Base-by-base conservation (phyloP, 1,140 invertebrate genomes). In the Drosophila pseudoananassae region DNA sequence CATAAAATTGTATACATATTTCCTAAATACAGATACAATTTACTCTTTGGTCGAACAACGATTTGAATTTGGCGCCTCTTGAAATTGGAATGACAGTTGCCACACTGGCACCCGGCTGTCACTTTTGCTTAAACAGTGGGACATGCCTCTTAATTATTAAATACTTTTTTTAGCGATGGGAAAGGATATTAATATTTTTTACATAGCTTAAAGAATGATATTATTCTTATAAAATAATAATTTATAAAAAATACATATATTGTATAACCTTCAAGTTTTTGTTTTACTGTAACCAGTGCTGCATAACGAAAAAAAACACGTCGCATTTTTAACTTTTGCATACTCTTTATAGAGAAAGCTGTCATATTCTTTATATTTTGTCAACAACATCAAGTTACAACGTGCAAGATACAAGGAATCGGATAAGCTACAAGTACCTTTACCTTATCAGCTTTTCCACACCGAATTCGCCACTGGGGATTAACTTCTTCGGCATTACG, bases 401-500 rank as follows among this genome's bases (percentile, higher is more conserved):
- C 1, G 17, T 20, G 1, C 1, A 1, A 27, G 25, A 5, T 27
- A 27, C 25, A 0, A 27, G 6, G n/a, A 23, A 33, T 3, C 14
- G 23, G 47, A 9, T 29, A 55, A 60, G 43, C 27, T 47, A 47
- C 25, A 64, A 47, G 56, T 27, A 27, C 25, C 25, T 27, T 29
- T 29, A 64, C 60, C 60, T 49, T 27, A 15, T 36, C 33, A 12
- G 12, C 12, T 12, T 0, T 12, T n/a, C 3, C 12, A 36, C 12
- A 3, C 33, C 25, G 15, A 52, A 69, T 69, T 68, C 20, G 23
- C 66, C 17, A 69, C 63, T 27, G 66, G 51, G 63, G 63, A 38
- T 52, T 50, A 23, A 46, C 36, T 29, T 69, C 63, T 68, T 60
- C 52, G 29, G 33, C 12, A 63, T 87, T 87, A 84, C 78, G 82